A percentile compares a stretch with the other conserved stretches of the same genome.
Evolutionary conservation across 2,888 invertebrate species (phyloP).

Genomic region (Nephrotoma guestfalica): DNA sequence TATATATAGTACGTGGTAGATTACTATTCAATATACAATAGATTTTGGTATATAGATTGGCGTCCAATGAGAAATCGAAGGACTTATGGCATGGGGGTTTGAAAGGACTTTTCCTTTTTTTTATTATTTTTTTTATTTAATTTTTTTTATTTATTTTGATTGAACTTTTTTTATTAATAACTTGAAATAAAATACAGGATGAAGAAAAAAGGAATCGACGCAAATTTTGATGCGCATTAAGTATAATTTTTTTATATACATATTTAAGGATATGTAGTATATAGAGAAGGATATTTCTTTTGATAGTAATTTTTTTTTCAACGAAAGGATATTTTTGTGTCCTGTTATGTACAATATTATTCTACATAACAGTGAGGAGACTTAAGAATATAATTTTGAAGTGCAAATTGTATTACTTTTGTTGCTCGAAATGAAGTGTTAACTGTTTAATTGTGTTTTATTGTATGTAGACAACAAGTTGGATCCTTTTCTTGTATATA

Average conservation of each 20-base stretch:
- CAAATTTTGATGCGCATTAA: conserved; percentile 10
- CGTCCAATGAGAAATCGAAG: not conserved
- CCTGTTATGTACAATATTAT: not conserved
- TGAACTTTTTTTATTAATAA: not conserved
- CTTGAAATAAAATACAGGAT: not conserved
- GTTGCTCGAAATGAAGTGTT: not conserved
- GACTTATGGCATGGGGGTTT: not conserved
- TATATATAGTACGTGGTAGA: not conserved
- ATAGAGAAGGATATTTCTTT: not conserved
- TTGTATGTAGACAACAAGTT: not conserved
- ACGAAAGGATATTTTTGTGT: not conserved
- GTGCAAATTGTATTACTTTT: not conserved
- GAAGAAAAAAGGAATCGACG: conserved; percentile 6
- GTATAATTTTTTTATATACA: not conserved
- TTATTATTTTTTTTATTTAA: not conserved
- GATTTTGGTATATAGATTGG: not conserved
- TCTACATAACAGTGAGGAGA: not conserved
- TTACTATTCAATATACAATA: not conserved
- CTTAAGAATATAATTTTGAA: not conserved
- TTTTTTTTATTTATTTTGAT: not conserved
- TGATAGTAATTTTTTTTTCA: not conserved
- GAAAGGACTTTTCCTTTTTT: not conserved
- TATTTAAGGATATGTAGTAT: not conserved
- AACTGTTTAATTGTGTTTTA: not conserved
- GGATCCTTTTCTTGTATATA: not conserved